A percentile compares a stretch with the other conserved stretches of the same genome.
phyloP scores from a whole-genome alignment of 2,113 vertebrate species.

The Lophius piscatorius region DNA sequence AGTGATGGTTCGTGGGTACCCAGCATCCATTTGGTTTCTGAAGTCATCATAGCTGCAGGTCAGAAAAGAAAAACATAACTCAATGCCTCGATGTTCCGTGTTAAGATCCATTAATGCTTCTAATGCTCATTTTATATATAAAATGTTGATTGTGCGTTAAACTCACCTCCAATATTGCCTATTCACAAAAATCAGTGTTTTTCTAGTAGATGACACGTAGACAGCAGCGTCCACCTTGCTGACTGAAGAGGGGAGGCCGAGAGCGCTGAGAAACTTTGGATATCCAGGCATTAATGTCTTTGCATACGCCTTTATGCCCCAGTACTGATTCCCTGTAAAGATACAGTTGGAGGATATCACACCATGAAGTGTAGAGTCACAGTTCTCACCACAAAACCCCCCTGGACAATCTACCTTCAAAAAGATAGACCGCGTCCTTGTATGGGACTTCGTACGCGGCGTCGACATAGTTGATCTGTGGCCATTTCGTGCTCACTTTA shows the following conservation, averaged over 20 bases:
- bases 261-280: slow-evolving; percentile 67
- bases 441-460: slow-evolving; percentile 68
- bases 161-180: slow-evolving; percentile 76
- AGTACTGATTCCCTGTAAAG: slow-evolving; percentile 67
- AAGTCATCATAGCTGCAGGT: slow-evolving; percentile 65
- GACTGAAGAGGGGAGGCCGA: slow-evolving; percentile 71
- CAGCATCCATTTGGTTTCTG: slow-evolving; percentile 58
- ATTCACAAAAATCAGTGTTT: slow-evolving; percentile 71
- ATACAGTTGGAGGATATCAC: slow-evolving; percentile 2
- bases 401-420: slow-evolving; percentile 66
- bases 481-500: slow-evolving; percentile 64
- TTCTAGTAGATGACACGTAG: slow-evolving; percentile 42
- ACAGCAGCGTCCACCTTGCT: slow-evolving; percentile 75
- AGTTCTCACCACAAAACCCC: background rate
- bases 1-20: slow-evolving; percentile 63
- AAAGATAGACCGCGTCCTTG: slow-evolving; percentile 53
- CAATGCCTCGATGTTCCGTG: background rate
- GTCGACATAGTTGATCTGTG: slow-evolving; percentile 64
- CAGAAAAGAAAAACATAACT: background rate
- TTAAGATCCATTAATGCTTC: background rate
- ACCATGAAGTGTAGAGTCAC: background rate
- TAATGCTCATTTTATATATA: too few relatives aligned
- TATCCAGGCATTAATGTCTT: slow-evolving; percentile 57
- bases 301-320: slow-evolving; percentile 58
- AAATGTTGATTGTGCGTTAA: background rate